phyloP scores from a whole-genome alignment of 2,113 vertebrate genomes.

The Clupea harengus region DNA sequence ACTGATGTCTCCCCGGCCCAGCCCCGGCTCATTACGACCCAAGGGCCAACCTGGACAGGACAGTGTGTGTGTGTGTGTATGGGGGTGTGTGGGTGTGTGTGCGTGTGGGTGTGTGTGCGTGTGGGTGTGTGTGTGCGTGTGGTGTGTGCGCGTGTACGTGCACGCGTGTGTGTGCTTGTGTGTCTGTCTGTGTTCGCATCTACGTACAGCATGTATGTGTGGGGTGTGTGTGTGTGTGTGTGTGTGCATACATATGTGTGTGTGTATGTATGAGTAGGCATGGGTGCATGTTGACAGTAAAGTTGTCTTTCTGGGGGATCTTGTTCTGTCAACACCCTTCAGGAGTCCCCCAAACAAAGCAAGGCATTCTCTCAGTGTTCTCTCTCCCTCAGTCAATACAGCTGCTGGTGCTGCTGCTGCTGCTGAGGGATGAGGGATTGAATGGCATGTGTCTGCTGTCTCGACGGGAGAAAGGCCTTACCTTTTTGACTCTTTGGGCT shows the following conservation, averaged over 20 bases:
- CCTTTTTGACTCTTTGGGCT: slow-evolving; percentile 94
- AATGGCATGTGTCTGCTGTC: not conserved
- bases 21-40: not conserved
- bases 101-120: not conserved
- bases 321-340: not conserved
- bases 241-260: not conserved
- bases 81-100: not conserved
- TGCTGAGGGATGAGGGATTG: not conserved
- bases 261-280: not conserved
- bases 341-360: not conserved
- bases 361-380: not conserved
- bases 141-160: not conserved
- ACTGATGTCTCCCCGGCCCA: slow-evolving; percentile 23
- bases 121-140: not conserved
- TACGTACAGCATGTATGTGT: too few species aligned
- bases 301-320: not conserved
- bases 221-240: not conserved
- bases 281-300: not conserved
- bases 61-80: not conserved
- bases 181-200: slow-evolving; percentile 15
- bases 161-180: not conserved
- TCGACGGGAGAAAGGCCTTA: slow-evolving; percentile 58
- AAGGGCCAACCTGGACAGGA: not conserved
- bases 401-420: not conserved
- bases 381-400: not conserved